Evolutionary conservation across 2,888 invertebrate species (phyloP).

Genomic region (Sminthurinus aureus): DNA sequence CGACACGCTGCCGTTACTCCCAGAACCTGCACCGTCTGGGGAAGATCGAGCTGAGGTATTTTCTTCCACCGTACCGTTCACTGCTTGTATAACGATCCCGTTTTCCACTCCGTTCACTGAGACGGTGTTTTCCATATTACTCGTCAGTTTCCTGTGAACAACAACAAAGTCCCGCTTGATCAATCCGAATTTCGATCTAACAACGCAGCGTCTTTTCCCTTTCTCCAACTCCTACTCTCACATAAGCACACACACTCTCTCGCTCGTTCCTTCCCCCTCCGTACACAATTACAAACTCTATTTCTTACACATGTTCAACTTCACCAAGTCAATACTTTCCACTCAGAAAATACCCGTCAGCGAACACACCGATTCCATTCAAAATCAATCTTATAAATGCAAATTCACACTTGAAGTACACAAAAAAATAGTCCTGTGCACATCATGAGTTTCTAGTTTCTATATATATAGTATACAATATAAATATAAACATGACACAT

Average conservation of each 20-base stretch:
- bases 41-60: constrained; percentile 58
- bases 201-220: constrained; percentile 19
- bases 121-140: constrained; percentile 52
- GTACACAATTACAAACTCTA: constrained; percentile 33
- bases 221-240: too few relatives aligned
- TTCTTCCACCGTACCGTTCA: constrained; percentile 54
- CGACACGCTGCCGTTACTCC: constrained; percentile 56
- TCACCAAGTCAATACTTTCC: constrained; percentile 30
- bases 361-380: constrained; percentile 25
- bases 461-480: too few relatives aligned
- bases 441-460: background rate
- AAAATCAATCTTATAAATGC: constrained; percentile 21
- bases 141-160: constrained; percentile 39
- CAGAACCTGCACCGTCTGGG: constrained; percentile 55
- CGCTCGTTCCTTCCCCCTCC: constrained; percentile 22
- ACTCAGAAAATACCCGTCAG: background rate
- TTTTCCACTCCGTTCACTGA: constrained; percentile 54
- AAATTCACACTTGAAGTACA: constrained; percentile 23
- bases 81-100: constrained; percentile 50
- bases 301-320: constrained; percentile 30
- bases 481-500: background rate
- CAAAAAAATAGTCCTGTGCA: constrained; percentile 3
- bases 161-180: constrained; percentile 46
- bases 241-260: constrained; percentile 2
- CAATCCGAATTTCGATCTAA: constrained; percentile 44